These are phyloP conservation scores for Nomada ruficornis DNA, from an alignment of 2,888 invertebrate genomes.

Conservation along the genomic window DNA sequence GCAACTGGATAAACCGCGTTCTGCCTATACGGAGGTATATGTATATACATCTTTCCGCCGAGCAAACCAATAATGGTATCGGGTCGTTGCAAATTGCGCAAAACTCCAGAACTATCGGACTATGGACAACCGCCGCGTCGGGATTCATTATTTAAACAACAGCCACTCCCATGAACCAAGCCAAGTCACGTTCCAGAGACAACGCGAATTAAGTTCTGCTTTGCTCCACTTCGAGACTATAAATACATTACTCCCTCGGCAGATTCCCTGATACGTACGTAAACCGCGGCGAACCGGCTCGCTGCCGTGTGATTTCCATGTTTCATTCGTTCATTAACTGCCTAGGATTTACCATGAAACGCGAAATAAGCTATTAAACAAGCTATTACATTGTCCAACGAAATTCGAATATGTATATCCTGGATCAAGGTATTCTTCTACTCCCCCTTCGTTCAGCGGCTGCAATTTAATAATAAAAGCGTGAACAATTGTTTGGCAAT, in stretches of 20 bases:
- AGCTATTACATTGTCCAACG: neutral
- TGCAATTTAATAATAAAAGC: neutral
- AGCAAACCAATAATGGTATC: neutral
- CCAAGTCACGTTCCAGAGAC: conserved; percentile 19
- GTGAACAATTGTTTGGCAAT: no score
- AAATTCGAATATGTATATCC: neutral
- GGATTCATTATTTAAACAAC: conserved; percentile 23
- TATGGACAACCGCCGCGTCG: neutral
- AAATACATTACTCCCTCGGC: conserved; percentile 8
- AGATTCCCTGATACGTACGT: conserved; percentile 1
- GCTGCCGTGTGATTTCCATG: neutral
- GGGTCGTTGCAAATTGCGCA: neutral
- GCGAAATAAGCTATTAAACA: neutral
- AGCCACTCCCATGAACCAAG: neutral
- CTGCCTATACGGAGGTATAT: neutral
- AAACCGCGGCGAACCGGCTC: neutral
- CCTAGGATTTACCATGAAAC: neutral
- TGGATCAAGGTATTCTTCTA: no score
- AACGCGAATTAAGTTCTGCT: conserved; percentile 24
- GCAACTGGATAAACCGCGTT: neutral
- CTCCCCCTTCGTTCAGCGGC: no score
- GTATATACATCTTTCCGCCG: neutral
- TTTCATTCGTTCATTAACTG: neutral
- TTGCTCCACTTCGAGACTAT: conserved; percentile 23
- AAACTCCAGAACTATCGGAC: conserved; percentile 27